phyloP scores from a whole-genome alignment of 2,113 vertebrate genomes.

The Centropristis striata region DNA sequence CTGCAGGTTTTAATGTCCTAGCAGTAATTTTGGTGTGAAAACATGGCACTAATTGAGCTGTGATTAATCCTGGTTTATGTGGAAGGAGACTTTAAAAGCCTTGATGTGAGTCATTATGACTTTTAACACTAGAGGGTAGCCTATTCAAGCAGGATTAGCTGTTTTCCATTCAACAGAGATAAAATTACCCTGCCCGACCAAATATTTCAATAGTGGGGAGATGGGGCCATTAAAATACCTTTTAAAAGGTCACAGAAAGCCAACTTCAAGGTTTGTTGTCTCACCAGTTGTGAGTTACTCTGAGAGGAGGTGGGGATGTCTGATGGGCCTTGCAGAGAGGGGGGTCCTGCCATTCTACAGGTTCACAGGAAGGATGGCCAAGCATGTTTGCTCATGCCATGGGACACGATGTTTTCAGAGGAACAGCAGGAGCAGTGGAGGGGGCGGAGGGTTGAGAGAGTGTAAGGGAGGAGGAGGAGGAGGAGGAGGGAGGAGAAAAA shows the following conservation, averaged over 20 bases:
- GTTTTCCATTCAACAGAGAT: conserved; percentile 44
- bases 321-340: conserved; percentile 63
- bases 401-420: conserved; percentile 77
- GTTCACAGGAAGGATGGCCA: conserved; percentile 72
- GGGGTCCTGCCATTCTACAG: conserved; percentile 68
- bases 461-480: conserved; percentile 26
- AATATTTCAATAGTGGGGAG: conserved; percentile 69
- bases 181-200: conserved; percentile 49
- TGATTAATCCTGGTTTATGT: conserved; percentile 34
- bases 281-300: conserved; percentile 66
- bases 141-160: conserved; percentile 72
- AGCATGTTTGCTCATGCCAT: conserved; percentile 82
- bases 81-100: conserved; percentile 25
- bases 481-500: conserved; percentile 17
- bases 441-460: conserved; percentile 24
- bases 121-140: conserved; percentile 82
- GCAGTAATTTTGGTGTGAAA: conserved; percentile 44
- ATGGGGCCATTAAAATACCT: conserved; percentile 76
- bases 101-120: conserved; percentile 35
- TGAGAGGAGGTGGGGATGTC: conserved; percentile 38
- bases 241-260: conserved; percentile 77
- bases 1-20: conserved; percentile 21
- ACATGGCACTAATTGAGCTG: conserved; percentile 29
- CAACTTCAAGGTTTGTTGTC: conserved; percentile 75
- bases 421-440: conserved; percentile 73